Evolutionary conservation across 92 coral and sea anemone genomes (phyloP).

Genomic region (Parazoanthus darwini): DNA sequence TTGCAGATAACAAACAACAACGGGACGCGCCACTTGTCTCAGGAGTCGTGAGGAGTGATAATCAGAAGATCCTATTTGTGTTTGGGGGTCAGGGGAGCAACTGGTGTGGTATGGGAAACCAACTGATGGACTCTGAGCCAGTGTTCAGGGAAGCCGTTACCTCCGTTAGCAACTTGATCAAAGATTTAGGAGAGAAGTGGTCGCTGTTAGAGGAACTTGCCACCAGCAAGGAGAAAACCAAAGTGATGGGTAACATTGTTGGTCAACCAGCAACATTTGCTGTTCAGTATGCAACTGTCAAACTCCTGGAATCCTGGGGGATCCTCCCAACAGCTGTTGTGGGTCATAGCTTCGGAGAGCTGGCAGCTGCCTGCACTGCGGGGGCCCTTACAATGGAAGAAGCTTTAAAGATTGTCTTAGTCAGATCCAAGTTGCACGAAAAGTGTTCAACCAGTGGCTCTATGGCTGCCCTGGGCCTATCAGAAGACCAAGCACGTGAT

Average conservation of each 20-base stretch:
- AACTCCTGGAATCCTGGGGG: constrained; percentile 90
- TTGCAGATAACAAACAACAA: constrained; percentile 48
- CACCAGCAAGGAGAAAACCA: constrained; percentile 48
- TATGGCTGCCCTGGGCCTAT: constrained; percentile 91
- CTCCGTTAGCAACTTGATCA: constrained; percentile 54
- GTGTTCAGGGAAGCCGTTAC: constrained; percentile 59
- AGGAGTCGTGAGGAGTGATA: constrained; percentile 34
- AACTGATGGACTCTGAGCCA: constrained; percentile 70
- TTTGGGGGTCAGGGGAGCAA: constrained; percentile 89
- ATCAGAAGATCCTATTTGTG: constrained; percentile 66
- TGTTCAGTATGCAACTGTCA: too few relatives aligned
- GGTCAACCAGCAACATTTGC: constrained; percentile 89
- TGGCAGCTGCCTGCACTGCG: constrained; percentile 74
- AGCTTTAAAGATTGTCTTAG: constrained; percentile 67
- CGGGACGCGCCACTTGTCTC: constrained; percentile 51
- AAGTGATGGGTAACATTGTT: constrained; percentile 50
- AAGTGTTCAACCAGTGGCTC: constrained; percentile 73
- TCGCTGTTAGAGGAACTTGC: constrained; percentile 63
- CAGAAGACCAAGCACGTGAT: constrained; percentile 52
- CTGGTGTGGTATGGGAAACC: constrained; percentile 90
- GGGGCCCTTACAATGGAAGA: constrained; percentile 69
- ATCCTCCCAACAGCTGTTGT: constrained; percentile 81
- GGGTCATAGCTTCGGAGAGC: constrained; percentile 96
- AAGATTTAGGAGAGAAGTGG: constrained; percentile 60
- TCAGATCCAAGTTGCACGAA: constrained; percentile 74